Evolutionary conservation across 2,888 invertebrate species (phyloP).

Genomic region (Xanthia icteritia): DNA sequence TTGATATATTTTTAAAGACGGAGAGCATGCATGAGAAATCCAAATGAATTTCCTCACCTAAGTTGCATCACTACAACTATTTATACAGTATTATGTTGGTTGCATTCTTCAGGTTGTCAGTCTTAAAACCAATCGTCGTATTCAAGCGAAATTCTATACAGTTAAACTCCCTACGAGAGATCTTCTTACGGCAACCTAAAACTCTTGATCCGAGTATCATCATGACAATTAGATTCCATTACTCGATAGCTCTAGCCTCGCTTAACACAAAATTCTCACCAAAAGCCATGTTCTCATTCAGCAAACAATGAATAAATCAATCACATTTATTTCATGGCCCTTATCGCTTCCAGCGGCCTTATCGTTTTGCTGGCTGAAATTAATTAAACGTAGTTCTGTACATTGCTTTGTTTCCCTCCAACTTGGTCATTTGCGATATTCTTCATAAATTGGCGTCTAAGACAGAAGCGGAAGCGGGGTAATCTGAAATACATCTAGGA

Average conservation of each 20-base stretch:
- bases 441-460: slow-evolving; percentile 46
- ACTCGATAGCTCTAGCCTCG: neutral
- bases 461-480: slow-evolving; percentile 4
- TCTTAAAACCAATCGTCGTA: too few species aligned
- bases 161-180: too few species aligned
- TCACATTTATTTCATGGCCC: slow-evolving; percentile 55
- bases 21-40: too few species aligned
- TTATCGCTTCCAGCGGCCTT: slow-evolving; percentile 56
- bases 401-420: slow-evolving; percentile 69
- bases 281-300: slow-evolving; percentile 44
- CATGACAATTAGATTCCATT: neutral
- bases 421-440: slow-evolving; percentile 67
- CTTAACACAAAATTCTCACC: slow-evolving; percentile 24
- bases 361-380: slow-evolving; percentile 65
- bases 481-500: too few species aligned
- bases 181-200: neutral
- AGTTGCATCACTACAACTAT: too few species aligned
- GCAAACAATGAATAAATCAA: slow-evolving; percentile 62
- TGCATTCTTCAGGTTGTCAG: too few species aligned
- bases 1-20: too few species aligned
- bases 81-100: too few species aligned
- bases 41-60: too few species aligned
- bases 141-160: too few species aligned
- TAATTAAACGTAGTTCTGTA: slow-evolving; percentile 72
- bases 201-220: neutral